These are phyloP conservation scores for Sinopyrophorus schimmeli DNA, from an alignment of 2,888 invertebrate species.

Conservation along the genomic window DNA sequence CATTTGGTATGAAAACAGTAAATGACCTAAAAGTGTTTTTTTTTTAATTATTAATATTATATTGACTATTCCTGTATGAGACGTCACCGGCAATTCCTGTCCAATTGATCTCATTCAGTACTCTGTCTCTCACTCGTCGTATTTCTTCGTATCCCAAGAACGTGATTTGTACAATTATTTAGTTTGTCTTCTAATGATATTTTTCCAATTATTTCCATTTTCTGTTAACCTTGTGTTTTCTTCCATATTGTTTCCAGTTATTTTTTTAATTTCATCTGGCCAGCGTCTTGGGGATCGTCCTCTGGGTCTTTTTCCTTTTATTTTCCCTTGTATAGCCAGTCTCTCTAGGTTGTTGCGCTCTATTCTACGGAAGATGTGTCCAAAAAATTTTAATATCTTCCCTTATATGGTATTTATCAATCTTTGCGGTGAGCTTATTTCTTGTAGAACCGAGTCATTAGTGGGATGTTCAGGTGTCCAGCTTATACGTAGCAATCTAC, in stretches of 20 bases:
- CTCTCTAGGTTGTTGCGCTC: not conserved
- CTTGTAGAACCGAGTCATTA: not conserved
- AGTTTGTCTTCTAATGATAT: not conserved
- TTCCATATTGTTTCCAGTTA: constrained; percentile 7
- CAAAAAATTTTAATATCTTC: constrained; percentile 1
- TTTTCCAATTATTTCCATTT: constrained; percentile 2
- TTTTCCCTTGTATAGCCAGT: constrained; percentile 1
- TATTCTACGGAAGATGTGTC: not conserved
- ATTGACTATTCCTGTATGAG: too few relatives aligned
- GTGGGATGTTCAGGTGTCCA: constrained; percentile 1
- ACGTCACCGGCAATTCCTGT: too few relatives aligned
- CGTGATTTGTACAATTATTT: not conserved
- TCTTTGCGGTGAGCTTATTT: not conserved
- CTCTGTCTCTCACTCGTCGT: constrained; percentile 2
- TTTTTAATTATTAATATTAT: too few relatives aligned
- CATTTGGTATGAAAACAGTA: too few relatives aligned
- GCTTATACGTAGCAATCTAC: not conserved
- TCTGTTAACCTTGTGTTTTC: constrained; percentile 3
- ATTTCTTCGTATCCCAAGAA: not conserved
- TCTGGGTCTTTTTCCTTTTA: constrained; percentile 1
- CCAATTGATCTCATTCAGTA: too few relatives aligned
- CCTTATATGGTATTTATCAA: not conserved
- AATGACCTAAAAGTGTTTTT: too few relatives aligned
- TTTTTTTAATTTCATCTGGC: constrained; percentile 1
- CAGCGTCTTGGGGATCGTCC: constrained; percentile 2